Conservation (phyloP, 2,113 vertebrate species). For the Rhinoderma darwinii region DNA sequence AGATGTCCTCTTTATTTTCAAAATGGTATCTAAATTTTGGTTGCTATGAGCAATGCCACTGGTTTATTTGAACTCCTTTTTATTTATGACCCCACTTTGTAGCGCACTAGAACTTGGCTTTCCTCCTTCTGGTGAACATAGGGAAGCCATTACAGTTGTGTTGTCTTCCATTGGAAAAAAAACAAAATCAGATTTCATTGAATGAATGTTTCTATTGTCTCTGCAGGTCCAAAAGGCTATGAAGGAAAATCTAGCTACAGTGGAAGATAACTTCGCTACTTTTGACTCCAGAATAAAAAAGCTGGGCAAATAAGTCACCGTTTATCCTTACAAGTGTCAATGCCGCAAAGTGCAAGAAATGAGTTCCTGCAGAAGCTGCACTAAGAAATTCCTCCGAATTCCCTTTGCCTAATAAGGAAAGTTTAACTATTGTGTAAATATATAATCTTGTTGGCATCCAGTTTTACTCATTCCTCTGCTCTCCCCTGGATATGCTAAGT, state of each 20-base stretch:
- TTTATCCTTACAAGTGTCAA: conserved; percentile 7
- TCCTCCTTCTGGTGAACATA: background rate
- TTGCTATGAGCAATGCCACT: too few species aligned
- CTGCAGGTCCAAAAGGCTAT: conserved; percentile 88
- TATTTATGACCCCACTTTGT: too few species aligned
- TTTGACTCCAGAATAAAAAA: conserved; percentile 87
- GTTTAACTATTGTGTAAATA: conserved; percentile 53
- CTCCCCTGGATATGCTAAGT: conserved; percentile 22
- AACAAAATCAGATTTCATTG: background rate
- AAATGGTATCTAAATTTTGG: too few species aligned
- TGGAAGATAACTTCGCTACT: conserved; percentile 85
- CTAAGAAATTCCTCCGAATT: conserved; percentile 14
- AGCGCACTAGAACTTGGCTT: background rate
- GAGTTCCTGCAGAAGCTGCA: conserved; percentile 51
- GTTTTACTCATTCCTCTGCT: conserved; percentile 21
- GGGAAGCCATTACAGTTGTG: background rate
- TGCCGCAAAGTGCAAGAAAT: conserved; percentile 40
- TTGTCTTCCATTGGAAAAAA: too few species aligned
- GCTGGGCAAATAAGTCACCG: conserved; percentile 77
- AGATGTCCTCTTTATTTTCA: too few species aligned
- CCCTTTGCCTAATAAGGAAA: conserved; percentile 43
- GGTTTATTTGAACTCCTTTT: too few species aligned
- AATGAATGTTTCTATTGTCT: background rate
- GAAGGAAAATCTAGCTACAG: conserved; percentile 83
- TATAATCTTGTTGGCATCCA: conserved; percentile 31